Conservation (phyloP, 2,113 vertebrate species). For the Ploceus nigricollis region DNA sequence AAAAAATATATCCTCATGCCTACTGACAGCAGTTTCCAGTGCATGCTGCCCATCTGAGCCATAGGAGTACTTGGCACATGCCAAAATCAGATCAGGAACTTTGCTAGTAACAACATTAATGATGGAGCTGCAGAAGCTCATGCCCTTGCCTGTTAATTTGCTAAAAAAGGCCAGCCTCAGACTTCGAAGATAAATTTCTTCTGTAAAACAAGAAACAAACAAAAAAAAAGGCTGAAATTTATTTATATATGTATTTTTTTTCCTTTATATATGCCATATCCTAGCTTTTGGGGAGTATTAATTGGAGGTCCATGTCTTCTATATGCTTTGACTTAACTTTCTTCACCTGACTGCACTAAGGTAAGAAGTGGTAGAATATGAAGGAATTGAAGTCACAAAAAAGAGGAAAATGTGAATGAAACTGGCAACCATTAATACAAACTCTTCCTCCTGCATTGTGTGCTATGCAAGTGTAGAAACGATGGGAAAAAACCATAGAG, state of each 20-base stretch:
- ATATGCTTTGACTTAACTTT: not conserved
- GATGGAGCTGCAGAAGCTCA: not conserved
- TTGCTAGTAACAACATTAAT: not conserved
- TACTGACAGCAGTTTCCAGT: not conserved
- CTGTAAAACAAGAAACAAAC: not conserved
- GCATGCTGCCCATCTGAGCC: not conserved
- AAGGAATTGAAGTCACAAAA: not conserved
- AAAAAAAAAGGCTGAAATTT: not conserved
- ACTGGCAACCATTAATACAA: not conserved
- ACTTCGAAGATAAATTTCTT: not conserved
- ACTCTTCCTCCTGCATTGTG: not conserved
- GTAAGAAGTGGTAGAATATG: not conserved
- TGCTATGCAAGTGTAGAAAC: not conserved
- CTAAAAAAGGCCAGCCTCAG: not conserved
- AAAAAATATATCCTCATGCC: not conserved
- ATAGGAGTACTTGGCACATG: not conserved
- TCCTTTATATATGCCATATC: not conserved
- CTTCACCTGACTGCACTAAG: not conserved
- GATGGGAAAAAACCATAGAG: fast-evolving
- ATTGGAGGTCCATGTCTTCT: not conserved
- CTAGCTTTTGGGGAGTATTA: not conserved
- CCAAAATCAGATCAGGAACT: not conserved
- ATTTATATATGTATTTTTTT: not conserved
- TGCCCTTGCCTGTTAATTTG: not conserved
- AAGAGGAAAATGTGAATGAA: not conserved